These are phyloP conservation scores for Rousettus leschenaultii DNA, from an alignment of 2,113 vertebrate genomes.

Conservation along the genomic window DNA sequence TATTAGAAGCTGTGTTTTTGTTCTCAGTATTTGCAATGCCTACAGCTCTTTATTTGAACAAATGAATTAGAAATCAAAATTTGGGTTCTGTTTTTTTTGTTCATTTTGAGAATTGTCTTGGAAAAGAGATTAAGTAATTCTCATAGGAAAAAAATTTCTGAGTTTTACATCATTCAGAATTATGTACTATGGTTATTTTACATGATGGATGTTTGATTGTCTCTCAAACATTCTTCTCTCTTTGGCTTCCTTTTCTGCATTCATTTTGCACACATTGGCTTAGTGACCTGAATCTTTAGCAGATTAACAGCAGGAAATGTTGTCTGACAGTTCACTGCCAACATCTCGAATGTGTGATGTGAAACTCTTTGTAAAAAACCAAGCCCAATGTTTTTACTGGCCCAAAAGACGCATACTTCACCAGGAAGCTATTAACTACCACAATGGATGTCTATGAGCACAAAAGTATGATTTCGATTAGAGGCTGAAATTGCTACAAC, in stretches of 20 bases:
- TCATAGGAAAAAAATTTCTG: not conserved
- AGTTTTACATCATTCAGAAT: not conserved
- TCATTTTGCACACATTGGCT: not conserved
- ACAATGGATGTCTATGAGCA: not conserved
- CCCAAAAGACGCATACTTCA: not conserved
- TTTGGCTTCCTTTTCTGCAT: not conserved
- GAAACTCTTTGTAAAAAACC: conserved; percentile 19
- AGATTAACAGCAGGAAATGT: conserved; percentile 57
- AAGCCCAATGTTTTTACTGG: not conserved
- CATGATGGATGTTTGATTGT: not conserved
- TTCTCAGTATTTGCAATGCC: not conserved
- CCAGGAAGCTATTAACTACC: conserved; percentile 43
- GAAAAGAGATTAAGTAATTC: not conserved
- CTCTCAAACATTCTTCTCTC: not conserved
- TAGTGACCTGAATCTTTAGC: conserved; percentile 27
- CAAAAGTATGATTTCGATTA: conserved; percentile 47
- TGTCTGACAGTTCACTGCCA: conserved; percentile 26
- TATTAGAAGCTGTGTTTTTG: not conserved
- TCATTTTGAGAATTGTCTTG: not conserved
- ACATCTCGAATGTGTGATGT: not conserved
- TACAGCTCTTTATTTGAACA: conserved; percentile 8
- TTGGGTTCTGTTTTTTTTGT: not conserved
- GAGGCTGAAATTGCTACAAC: conserved; percentile 33
- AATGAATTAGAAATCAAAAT: conserved; percentile 12
- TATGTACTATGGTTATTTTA: not conserved